Conservation (phyloP, 1,140 invertebrate genomes). For the Brachionus koreanus region DNA sequence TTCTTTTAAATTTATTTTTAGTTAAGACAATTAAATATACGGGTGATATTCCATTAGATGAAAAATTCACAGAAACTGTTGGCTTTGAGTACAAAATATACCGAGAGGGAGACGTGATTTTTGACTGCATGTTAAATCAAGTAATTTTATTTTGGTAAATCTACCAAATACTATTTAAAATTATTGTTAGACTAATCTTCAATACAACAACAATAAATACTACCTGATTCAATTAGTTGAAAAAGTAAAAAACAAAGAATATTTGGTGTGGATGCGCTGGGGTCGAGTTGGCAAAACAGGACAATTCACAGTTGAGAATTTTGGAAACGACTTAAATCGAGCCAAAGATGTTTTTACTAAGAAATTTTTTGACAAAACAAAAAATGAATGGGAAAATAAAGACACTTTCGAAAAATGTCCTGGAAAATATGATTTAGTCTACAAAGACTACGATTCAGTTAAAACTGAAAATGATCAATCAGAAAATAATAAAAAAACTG, state of each 20-base stretch:
- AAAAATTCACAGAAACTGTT: conserved; percentile 31
- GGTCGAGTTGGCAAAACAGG: conserved; percentile 43
- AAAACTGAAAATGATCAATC: background rate
- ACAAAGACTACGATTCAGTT: background rate
- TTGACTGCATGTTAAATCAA: conserved; percentile 36
- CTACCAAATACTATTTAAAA: background rate
- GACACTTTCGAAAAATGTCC: conserved; percentile 37
- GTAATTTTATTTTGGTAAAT: background rate
- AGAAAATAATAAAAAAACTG: conserved; percentile 46
- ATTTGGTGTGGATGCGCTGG: conserved; percentile 42
- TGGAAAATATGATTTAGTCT: conserved; percentile 40
- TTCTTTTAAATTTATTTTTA: background rate
- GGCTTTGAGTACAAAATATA: conserved; percentile 43
- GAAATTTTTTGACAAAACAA: conserved; percentile 43
- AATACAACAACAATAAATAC: conserved; percentile 44
- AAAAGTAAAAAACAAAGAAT: background rate
- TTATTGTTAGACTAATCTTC: conserved; percentile 12
- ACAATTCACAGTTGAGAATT: conserved; percentile 11
- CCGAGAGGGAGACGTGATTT: conserved; percentile 6
- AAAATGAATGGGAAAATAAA: conserved; percentile 35
- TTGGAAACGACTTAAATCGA: conserved; percentile 32
- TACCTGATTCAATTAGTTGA: conserved; percentile 44
- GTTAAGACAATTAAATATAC: conserved; percentile 33
- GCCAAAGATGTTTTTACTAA: conserved; percentile 34
- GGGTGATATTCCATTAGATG: conserved; percentile 39